These are phyloP conservation scores for Heliconius hermathena DNA, from an alignment of 1,140 invertebrate genomes.

Conservation along the genomic window DNA sequence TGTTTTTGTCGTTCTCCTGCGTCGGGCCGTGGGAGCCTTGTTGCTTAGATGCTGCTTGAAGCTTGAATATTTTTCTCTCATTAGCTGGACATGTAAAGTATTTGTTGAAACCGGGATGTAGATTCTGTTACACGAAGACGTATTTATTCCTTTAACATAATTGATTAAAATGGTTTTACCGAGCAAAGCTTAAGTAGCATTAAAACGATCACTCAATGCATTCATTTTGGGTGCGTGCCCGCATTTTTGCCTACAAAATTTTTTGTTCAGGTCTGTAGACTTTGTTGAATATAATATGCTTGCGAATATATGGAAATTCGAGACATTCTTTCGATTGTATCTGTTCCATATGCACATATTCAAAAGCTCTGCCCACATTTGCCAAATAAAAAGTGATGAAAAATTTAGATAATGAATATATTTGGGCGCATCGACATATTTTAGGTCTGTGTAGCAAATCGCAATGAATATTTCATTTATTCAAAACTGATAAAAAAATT, in stretches of 20 bases:
- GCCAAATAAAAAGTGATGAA: constrained; percentile 27
- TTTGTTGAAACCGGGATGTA: constrained; percentile 23
- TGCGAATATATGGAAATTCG: constrained; percentile 6
- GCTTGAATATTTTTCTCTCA: constrained; percentile 50
- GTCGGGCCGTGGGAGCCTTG: constrained; percentile 48
- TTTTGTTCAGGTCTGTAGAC: neutral
- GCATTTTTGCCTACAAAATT: neutral
- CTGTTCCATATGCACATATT: constrained; percentile 9
- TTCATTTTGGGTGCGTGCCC: neutral
- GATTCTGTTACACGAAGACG: constrained; percentile 3
- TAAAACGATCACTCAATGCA: neutral
- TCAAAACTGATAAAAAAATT: constrained; percentile 61
- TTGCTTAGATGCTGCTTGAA: constrained; percentile 44
- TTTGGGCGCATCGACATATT: constrained; percentile 16
- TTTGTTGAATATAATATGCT: neutral
- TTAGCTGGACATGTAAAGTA: constrained; percentile 43
- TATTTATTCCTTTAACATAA: neutral
- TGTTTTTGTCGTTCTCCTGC: constrained; percentile 43
- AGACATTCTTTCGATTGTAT: neutral
- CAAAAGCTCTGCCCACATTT: constrained; percentile 17
- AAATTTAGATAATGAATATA: constrained; percentile 32
- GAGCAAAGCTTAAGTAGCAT: neutral
- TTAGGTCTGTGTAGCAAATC: constrained; percentile 45
- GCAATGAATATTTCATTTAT: constrained; percentile 72
- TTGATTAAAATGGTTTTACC: neutral